Evolutionary conservation across 2,888 invertebrate species (phyloP).

Genomic region (Dysmachus trigonus): DNA sequence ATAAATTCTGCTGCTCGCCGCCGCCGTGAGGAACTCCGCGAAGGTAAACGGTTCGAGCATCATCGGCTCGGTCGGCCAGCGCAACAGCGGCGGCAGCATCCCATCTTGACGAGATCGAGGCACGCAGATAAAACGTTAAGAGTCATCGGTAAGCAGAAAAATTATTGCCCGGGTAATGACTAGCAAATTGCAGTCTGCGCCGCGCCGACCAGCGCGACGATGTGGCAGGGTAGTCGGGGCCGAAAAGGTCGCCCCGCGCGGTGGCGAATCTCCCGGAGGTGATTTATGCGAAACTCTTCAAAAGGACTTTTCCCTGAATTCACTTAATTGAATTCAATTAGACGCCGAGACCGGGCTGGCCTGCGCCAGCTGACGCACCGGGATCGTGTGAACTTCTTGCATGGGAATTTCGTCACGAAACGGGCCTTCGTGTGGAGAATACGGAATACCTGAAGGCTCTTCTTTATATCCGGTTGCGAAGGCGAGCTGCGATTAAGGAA

Average conservation of each 20-base stretch:
- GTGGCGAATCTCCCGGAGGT: not conserved
- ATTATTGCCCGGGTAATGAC: conserved; percentile 23
- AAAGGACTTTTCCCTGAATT: conserved; percentile 28
- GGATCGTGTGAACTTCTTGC: conserved; percentile 33
- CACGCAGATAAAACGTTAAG: conserved; percentile 4
- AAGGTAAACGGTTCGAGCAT: not conserved
- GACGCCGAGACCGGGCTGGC: not conserved
- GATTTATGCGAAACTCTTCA: conserved; percentile 24
- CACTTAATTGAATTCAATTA: conserved; percentile 39
- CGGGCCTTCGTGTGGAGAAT: not conserved
- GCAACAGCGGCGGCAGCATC: not conserved
- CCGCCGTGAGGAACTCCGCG: not conserved
- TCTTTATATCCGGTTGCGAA: conserved; percentile 13
- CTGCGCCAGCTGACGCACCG: conserved; percentile 34
- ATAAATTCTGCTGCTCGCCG: not conserved
- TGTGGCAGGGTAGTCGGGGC: not conserved
- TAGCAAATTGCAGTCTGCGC: conserved; percentile 11
- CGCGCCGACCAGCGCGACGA: too few species aligned
- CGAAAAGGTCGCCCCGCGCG: not conserved
- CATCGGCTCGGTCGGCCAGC: not conserved
- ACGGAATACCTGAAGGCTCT: conserved; percentile 10
- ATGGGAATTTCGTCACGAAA: conserved; percentile 21
- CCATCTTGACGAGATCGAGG: conserved; percentile 1
- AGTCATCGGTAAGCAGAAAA: conserved; percentile 10
- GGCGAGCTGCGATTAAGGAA: not conserved